These are phyloP conservation scores for Erannis defoliaria DNA, from an alignment of 2,888 invertebrate genomes.

Conservation along the genomic window DNA sequence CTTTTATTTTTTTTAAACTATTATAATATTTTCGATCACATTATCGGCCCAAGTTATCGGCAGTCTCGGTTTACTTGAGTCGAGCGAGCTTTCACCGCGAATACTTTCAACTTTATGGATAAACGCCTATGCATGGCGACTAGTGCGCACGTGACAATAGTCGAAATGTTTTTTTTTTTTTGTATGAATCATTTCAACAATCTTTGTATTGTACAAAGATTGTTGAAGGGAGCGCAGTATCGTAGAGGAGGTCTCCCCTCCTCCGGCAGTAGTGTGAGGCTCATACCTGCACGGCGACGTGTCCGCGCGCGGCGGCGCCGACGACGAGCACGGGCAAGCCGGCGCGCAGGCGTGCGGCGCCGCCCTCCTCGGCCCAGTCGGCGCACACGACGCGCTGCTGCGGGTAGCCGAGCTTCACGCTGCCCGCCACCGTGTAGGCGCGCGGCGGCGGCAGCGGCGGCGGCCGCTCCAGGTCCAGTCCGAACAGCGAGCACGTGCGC, in stretches of 20 bases:
- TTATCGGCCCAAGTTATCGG: no score
- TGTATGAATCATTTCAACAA: no score
- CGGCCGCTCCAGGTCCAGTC: constrained; percentile 95
- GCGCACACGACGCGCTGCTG: constrained; percentile 96
- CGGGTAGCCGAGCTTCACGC: constrained; percentile 96
- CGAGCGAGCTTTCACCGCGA: no score
- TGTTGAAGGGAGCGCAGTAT: background rate
- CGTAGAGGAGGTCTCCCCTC: background rate
- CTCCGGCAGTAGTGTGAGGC: background rate
- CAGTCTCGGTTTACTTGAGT: no score
- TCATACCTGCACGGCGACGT: constrained; percentile 92
- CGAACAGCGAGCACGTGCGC: constrained; percentile 96
- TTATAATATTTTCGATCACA: no score
- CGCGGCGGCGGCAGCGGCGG: constrained; percentile 97
- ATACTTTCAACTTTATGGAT: no score
- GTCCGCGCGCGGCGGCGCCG: constrained; percentile 95
- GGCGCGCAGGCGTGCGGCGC: constrained; percentile 85
- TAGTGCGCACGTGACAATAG: no score
- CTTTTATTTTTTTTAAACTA: no score
- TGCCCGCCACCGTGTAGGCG: constrained; percentile 95
- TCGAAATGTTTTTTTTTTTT: no score
- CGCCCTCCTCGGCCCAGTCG: constrained; percentile 89
- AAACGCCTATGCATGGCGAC: no score
- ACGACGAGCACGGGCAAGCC: constrained; percentile 96
- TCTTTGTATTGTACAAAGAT: no score